These are phyloP conservation scores for Urocynchramus pylzowi DNA, from an alignment of 2,113 vertebrate species.

Conservation along the genomic window DNA sequence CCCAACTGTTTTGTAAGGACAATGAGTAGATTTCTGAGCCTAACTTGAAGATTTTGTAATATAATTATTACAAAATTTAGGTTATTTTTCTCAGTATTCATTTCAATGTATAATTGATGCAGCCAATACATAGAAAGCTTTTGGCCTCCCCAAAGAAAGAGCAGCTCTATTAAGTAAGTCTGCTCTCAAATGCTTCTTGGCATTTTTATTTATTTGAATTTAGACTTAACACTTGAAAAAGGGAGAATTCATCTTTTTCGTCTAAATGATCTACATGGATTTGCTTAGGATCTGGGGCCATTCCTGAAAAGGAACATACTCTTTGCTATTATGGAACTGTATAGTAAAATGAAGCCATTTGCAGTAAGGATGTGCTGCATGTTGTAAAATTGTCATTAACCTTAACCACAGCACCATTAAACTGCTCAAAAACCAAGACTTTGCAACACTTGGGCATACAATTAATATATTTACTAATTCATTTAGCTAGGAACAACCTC, in stretches of 20 bases:
- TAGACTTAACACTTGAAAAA: neutral
- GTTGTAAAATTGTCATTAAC: slow-evolving; percentile 6
- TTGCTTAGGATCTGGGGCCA: neutral
- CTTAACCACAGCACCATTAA: neutral
- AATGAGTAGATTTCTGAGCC: neutral
- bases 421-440: neutral
- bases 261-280: neutral
- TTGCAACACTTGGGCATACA: neutral
- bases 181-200: neutral
- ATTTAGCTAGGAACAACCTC: neutral
- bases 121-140: neutral
- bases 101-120: neutral
- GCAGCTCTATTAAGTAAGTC: neutral
- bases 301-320: neutral
- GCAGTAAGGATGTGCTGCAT: neutral
- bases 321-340: neutral
- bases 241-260: neutral
- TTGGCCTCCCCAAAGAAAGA: neutral
- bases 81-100: neutral
- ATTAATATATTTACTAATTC: neutral
- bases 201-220: slow-evolving; percentile 25
- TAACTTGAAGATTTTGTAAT: neutral
- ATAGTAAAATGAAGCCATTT: slow-evolving; percentile 1
- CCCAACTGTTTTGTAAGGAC: neutral
- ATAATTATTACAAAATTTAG: neutral